Evolutionary conservation across 2,797 vertebrate genomes (phyloP).

Genomic region (Lepidocolaptes lacrymiger): DNA sequence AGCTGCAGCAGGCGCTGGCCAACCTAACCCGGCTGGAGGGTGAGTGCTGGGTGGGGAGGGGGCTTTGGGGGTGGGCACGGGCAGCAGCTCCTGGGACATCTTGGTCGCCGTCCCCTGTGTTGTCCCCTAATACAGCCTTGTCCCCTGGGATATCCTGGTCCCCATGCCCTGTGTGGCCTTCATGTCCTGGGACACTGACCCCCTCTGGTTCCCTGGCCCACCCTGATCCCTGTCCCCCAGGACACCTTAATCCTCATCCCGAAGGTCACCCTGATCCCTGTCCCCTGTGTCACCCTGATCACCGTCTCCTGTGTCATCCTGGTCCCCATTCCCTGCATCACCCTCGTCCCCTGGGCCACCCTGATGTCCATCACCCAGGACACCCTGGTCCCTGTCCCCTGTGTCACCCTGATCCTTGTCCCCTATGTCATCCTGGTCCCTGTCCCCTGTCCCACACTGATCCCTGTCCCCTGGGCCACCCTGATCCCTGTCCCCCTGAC

Average conservation of each 20-base stretch:
- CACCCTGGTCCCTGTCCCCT: no score
- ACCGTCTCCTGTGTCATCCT: no score
- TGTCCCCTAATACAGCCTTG: no score
- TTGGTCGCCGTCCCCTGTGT: not conserved
- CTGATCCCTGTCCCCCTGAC: not conserved
- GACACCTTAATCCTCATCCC: no score
- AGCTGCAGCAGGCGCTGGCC: not conserved
- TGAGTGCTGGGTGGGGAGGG: not conserved
- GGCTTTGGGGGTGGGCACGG: rapidly evolving
- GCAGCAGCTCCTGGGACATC: not conserved
- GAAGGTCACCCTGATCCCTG: rapidly evolving
- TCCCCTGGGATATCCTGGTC: not conserved
- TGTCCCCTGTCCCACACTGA: no score
- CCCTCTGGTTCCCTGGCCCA: no score
- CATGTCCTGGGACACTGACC: rapidly evolving
- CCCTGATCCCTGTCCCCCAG: not conserved
- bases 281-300: no score
- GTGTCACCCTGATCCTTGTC: not conserved
- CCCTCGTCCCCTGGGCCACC: no score
- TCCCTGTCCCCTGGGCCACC: rapidly evolving
- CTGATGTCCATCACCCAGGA: no score
- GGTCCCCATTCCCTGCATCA: not conserved
- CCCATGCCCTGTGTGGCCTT: not conserved
- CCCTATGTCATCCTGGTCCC: no score
- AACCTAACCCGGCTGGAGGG: not conserved